Conservation (phyloP, 2,797 vertebrate species). For the Aphelocoma californica region DNA sequence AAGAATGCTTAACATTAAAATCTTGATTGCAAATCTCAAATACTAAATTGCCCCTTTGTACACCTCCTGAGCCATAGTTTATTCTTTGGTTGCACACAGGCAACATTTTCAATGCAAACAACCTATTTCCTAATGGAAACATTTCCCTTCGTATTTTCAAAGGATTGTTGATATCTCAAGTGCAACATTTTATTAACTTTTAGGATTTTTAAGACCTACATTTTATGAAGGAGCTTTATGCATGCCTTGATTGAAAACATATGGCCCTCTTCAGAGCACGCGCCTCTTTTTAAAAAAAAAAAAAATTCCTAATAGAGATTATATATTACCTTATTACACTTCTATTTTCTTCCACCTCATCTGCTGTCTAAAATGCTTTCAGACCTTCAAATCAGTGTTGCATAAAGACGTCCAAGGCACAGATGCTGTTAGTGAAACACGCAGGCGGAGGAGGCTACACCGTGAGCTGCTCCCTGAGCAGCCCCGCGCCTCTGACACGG, state of each 20-base stretch:
- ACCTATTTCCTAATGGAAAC: constrained; percentile 44
- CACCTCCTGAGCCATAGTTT: constrained; percentile 7
- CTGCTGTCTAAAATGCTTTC: neutral
- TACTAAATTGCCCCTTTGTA: constrained; percentile 41
- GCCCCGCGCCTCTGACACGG: neutral
- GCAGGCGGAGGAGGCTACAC: neutral
- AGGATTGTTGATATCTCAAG: constrained; percentile 41
- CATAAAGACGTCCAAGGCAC: neutral
- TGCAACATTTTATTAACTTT: constrained; percentile 64
- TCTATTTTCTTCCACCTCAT: neutral
- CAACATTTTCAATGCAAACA: constrained; percentile 51
- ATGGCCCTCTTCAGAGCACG: neutral
- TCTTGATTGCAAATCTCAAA: constrained; percentile 34
- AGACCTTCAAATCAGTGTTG: neutral
- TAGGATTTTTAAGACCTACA: constrained; percentile 46
- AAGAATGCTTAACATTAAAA: constrained; percentile 36
- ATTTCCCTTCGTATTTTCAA: constrained; percentile 43
- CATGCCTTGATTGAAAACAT: constrained; percentile 34
- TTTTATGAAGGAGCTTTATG: constrained; percentile 61
- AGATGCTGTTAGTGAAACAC: neutral
- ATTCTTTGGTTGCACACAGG: neutral
- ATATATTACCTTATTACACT: neutral
- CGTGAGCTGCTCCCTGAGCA: fast-evolving
- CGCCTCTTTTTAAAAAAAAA: neutral
- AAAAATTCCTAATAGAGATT: neutral